Percentiles rank a stretch among this genome's conserved stretches.
phyloP scores from a whole-genome alignment of 2,888 invertebrate genomes.

The Xanthostigma xanthostigma region DNA sequence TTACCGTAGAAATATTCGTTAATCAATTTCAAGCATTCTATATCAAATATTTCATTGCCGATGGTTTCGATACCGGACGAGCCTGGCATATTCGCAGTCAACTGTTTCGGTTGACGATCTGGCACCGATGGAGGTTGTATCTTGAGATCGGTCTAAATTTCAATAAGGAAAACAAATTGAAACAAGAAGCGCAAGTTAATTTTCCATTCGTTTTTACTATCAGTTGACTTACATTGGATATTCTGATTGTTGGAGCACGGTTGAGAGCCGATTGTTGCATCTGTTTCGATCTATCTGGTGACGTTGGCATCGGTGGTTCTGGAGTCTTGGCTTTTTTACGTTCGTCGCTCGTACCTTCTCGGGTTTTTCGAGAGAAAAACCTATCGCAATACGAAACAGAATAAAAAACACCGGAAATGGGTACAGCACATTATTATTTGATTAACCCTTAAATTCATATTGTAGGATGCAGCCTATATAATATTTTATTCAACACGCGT shows the following conservation, averaged over 20 bases:
- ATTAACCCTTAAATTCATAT: too few species aligned
- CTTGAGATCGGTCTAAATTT: constrained; percentile 39
- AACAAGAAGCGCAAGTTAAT: not conserved
- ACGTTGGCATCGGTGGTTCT: constrained; percentile 41
- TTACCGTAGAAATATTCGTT: constrained; percentile 92
- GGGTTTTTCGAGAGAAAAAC: constrained; percentile 71
- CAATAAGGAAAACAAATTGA: constrained; percentile 12
- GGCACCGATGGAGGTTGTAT: constrained; percentile 48
- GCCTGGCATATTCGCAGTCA: constrained; percentile 51
- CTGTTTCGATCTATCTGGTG: constrained; percentile 11
- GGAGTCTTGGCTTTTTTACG: constrained; percentile 52
- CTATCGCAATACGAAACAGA: constrained; percentile 28
- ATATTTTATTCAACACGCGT: too few species aligned
- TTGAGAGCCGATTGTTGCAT: constrained; percentile 6
- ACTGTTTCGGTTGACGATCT: constrained; percentile 53
- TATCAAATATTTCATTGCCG: constrained; percentile 76
- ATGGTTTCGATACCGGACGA: constrained; percentile 63
- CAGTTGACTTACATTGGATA: not conserved
- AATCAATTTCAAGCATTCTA: constrained; percentile 75
- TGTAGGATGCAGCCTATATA: too few species aligned
- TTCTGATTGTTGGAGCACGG: constrained; percentile 7
- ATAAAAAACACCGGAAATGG: too few species aligned
- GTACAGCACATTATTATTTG: too few species aligned
- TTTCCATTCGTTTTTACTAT: not conserved
- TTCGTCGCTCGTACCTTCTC: constrained; percentile 49